Evolutionary conservation across 2,797 vertebrate genomes (phyloP), one percentile per base, ranked within the genome.

Genomic region (Scyliorhinus canicula): DNA sequence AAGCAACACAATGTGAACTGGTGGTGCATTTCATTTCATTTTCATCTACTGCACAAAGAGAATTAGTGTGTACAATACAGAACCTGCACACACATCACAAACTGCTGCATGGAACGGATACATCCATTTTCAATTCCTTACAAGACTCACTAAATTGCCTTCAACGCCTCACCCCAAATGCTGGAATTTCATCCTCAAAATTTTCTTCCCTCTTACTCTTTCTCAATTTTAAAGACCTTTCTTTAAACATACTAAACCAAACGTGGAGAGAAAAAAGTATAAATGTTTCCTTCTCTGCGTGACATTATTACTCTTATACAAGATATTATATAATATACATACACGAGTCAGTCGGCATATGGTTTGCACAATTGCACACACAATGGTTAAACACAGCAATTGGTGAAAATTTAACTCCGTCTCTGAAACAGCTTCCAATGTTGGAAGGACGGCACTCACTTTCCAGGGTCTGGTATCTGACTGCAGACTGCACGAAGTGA

Each of bases 381-480:
- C 16, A 24, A 35, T 57, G 7, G 35, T 90, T n/a, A 63, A 47
- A 90, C 55, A 21, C 14, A 40, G 9, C 16, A 63, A 63, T 6
- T n/a, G 35, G 5, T 44, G 5, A 69, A 47, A 65, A n/a, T n/a
- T 71, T 74, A 93, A 93, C 40, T 60, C 12, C 19, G 44, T 14
- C 93, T 26, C 21, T 26, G 40, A 65, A 91, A 40, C 60, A 26
- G n/a, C n/a, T 95, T 28, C 4, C 3, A 44, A 85, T 9, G 3
- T 12, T 40, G 7, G 5, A 63, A 84, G 5, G 11, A 96, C 1
- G 50, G 47, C 93, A 98, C 99, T 98, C 97, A 99, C 99, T 99
- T 99, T 98, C 98, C 98, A 40, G 99, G 99, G 96, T 99, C 99
- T 0, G 99, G 99, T 97, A 99, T 99, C 97, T 99, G 99, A 95